Percentiles rank a stretch among this genome's conserved stretches.
Evolutionary conservation across 2,113 vertebrate species (phyloP).

Genomic region (Chrysemys picta): DNA sequence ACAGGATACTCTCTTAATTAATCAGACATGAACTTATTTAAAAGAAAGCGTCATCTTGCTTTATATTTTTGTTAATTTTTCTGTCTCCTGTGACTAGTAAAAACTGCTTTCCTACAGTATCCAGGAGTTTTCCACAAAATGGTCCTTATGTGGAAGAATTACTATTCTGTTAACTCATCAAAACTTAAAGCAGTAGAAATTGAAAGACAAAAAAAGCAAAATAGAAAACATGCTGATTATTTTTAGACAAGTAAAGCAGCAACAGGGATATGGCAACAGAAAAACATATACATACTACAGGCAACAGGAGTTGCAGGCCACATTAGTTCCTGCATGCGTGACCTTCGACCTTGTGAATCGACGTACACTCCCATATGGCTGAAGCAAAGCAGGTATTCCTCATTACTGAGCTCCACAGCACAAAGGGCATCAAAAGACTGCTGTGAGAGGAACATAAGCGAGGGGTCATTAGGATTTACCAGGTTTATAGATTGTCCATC

Average conservation of each 20-base stretch:
- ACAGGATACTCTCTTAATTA: not conserved
- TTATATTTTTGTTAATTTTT: not conserved
- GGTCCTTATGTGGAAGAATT: not conserved
- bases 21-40: not conserved
- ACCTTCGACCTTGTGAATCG: slow-evolving; percentile 92
- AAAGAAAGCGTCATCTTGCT: not conserved
- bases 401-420: slow-evolving; percentile 88
- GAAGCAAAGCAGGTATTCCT: slow-evolving; percentile 97
- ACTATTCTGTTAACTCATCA: not conserved
- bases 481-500: slow-evolving; percentile 93
- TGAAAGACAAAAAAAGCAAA: slow-evolving; percentile 51
- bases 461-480: slow-evolving; percentile 92
- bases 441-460: slow-evolving; percentile 93
- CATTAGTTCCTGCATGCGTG: slow-evolving; percentile 95
- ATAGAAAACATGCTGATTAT: slow-evolving; percentile 51
- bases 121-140: not conserved
- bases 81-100: not conserved
- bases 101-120: not conserved
- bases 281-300: slow-evolving; percentile 93
- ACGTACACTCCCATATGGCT: slow-evolving; percentile 96
- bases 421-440: slow-evolving; percentile 93
- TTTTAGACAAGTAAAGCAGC: slow-evolving; percentile 67
- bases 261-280: slow-evolving; percentile 79
- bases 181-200: not conserved
- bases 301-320: slow-evolving; percentile 95